Evolutionary conservation across 2,888 invertebrate genomes (phyloP).

Genomic region (Saturnia pavonia): DNA sequence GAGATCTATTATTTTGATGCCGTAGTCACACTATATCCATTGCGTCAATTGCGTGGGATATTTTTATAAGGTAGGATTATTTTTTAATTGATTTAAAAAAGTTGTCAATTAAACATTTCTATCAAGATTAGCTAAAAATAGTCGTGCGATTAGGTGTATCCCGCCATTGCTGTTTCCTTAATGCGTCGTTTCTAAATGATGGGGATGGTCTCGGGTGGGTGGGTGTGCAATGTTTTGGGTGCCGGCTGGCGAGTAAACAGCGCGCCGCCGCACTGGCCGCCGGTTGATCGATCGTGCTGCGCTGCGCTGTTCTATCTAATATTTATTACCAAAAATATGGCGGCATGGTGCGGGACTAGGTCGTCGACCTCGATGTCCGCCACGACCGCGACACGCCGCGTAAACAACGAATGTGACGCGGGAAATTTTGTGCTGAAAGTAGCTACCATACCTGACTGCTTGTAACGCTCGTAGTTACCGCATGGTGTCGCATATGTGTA

Average conservation of each 20-base stretch:
- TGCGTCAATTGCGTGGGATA: too few species aligned
- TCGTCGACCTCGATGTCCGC: conserved; percentile 59
- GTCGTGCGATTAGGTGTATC: not conserved
- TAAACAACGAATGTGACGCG: conserved; percentile 72
- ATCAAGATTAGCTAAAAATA: conserved; percentile 9
- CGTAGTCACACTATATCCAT: too few species aligned
- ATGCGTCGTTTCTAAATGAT: conserved; percentile 31
- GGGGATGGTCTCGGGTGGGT: conserved; percentile 48
- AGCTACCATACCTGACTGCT: conserved; percentile 48
- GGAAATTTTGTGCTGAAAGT: conserved; percentile 53
- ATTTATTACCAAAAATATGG: conserved; percentile 79
- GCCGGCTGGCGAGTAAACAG: conserved; percentile 37
- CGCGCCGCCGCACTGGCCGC: conserved; percentile 70
- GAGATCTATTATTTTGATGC: too few species aligned
- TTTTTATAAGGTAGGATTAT: too few species aligned
- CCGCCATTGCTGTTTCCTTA: conserved; percentile 18
- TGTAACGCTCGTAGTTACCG: conserved; percentile 20
- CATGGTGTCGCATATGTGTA: conserved; percentile 3
- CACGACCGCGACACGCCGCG: conserved; percentile 56
- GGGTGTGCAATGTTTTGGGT: conserved; percentile 68
- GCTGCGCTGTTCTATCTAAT: conserved; percentile 73
- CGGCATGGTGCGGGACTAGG: conserved; percentile 70
- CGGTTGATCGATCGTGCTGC: conserved; percentile 68
- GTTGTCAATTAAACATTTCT: not conserved
- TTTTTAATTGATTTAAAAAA: not conserved